Base-by-base conservation (phyloP, 2,797 vertebrate genomes). In the Hybognathus amarus region DNA sequence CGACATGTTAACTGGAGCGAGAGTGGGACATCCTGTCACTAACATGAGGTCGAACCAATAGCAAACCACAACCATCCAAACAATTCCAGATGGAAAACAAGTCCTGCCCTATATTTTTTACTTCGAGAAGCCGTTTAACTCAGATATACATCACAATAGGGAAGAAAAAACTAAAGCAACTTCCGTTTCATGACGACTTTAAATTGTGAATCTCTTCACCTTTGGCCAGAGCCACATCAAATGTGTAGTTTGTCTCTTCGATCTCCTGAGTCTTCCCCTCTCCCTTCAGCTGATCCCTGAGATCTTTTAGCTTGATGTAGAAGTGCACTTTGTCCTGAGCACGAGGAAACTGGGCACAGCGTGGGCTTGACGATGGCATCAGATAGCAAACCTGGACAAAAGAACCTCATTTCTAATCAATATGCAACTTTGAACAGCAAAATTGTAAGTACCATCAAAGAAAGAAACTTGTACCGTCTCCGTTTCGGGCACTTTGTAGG, bases 311-410 rank as follows among this genome's bases (percentile, higher is more conserved):
- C 89, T 97, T 99, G 92, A 99, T 98, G 88, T 98, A 99, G 93
- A 98, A 98, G 92, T 99, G 97, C 20, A 99, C 98, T 90, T 99
- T 99, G 89, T 99, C 98, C 90, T 99, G 98, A 10, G 98, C 98
- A 0, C 98, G 96, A 6, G 98, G 98, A 88, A 99, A 99, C 95
- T 99, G 98, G 77, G 98, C 98, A 88, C 98, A 99, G 45, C 98
- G 95, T 1, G 98, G 98, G 70, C 98, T 99, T 27, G 98, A 99
- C 0, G 98, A 99, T 0, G 98, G 98, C 98, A 99, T 99, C 74
- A 99, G 92, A 0, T 97, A 99, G 91, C 97, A 98, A 63, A 99
- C 94, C 98, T 99, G 13, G 13, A 52, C 36, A 80, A 20, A 20
- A 78, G 24, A 54, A 69, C 1, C 30, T 10, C 63, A 20, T 36